Conservation (phyloP, 2,888 invertebrate species). For the Ischnura elegans region DNA sequence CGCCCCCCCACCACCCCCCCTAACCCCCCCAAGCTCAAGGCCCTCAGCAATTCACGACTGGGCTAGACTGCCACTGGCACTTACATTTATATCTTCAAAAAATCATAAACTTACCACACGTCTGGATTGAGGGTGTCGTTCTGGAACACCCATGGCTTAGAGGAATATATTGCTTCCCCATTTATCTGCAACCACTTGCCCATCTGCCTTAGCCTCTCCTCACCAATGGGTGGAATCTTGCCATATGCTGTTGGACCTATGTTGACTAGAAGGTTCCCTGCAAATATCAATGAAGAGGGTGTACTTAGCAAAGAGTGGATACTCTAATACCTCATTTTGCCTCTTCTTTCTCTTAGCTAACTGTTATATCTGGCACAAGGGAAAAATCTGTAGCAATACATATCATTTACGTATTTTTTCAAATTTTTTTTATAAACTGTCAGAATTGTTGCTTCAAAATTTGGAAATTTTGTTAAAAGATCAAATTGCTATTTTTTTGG, state of each 20-base stretch:
- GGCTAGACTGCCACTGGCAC: neutral
- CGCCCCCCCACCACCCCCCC: neutral
- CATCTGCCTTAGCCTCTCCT: constrained; percentile 88
- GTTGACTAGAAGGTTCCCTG: constrained; percentile 90
- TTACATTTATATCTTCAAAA: neutral
- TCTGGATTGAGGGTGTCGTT: constrained; percentile 87
- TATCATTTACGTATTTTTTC: no score
- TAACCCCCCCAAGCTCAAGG: neutral
- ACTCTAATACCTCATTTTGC: no score
- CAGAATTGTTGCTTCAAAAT: no score
- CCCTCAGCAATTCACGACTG: neutral
- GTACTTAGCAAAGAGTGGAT: no score
- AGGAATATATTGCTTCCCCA: constrained; percentile 91
- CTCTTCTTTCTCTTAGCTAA: no score
- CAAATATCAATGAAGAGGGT: constrained; percentile 69
- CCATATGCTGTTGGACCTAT: constrained; percentile 95
- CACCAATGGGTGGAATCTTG: constrained; percentile 90
- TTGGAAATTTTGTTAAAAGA: no score
- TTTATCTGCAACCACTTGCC: constrained; percentile 90
- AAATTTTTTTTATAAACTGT: no score
- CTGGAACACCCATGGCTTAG: constrained; percentile 89
- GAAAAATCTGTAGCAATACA: no score
- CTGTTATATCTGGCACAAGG: no score
- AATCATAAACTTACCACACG: constrained; percentile 86
- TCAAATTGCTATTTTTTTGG: no score